Conservation (phyloP, 2,888 invertebrate genomes). For the Torymus auratus region DNA sequence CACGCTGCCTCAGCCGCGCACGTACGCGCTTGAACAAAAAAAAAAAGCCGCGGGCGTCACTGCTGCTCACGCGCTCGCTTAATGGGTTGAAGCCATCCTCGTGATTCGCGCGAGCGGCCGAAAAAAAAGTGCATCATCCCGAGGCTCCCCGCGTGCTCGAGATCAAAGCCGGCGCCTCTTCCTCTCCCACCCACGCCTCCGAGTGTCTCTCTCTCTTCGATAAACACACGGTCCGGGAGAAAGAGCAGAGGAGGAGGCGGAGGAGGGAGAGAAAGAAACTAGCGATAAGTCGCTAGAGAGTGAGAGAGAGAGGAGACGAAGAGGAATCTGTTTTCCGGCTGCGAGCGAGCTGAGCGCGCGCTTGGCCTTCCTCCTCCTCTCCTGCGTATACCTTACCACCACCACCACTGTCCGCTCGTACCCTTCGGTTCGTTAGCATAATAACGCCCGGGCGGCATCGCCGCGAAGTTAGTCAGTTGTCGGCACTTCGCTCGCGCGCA, state of each 20-base stretch:
- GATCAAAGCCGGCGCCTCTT: neutral
- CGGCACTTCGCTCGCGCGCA: conserved; percentile 67
- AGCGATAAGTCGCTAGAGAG: neutral
- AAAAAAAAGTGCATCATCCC: no score
- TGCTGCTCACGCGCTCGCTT: no score
- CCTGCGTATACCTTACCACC: conserved; percentile 26
- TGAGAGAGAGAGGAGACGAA: neutral
- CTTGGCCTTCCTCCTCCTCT: conserved; percentile 36
- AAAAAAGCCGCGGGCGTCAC: no score
- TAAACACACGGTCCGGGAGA: neutral
- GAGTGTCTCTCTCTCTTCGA: neutral
- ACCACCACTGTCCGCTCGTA: conserved; percentile 19
- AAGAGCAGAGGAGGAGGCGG: neutral
- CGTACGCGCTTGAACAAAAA: no score
- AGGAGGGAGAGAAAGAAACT: neutral
- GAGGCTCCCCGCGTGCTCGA: no score
- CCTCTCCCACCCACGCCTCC: neutral
- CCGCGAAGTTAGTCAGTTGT: conserved; percentile 71
- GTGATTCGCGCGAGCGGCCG: no score
- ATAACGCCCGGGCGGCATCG: conserved; percentile 71
- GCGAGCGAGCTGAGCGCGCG: neutral
- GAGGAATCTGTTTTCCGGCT: conserved; percentile 5
- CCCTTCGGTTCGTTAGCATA: conserved; percentile 69
- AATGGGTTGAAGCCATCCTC: no score
- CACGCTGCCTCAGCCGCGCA: no score